Percentiles rank a stretch among this genome's conserved stretches.
These are phyloP conservation scores for Pseudonaja textilis DNA, from an alignment of 2,113 vertebrate species.

Conservation along the genomic window DNA sequence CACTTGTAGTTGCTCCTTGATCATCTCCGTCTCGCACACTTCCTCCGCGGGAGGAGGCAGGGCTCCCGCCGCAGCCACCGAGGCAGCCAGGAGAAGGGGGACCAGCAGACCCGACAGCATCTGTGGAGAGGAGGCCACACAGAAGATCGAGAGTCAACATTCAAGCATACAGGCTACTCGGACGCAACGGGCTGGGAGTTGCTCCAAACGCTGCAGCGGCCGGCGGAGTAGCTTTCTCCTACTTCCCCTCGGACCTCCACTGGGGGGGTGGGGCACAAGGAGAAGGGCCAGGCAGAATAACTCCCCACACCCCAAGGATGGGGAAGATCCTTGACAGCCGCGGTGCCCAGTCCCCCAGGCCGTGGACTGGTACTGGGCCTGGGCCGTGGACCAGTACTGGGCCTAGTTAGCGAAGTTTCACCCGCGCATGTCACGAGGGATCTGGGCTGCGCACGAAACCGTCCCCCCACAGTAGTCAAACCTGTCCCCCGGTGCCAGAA, in stretches of 20 bases:
- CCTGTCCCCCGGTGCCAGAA: too few relatives aligned
- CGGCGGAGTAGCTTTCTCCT: background rate
- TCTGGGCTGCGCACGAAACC: background rate
- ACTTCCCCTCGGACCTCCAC: background rate
- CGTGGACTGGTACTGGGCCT: too few relatives aligned
- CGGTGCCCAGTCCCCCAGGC: background rate
- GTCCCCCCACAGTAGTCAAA: rapidly evolving
- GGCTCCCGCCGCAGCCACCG: rapidly evolving
- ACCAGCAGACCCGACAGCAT: background rate
- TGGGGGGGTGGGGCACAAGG: background rate
- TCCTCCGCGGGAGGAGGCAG: rapidly evolving
- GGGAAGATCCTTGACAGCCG: background rate
- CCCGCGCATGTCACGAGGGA: background rate
- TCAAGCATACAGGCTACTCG: too few relatives aligned
- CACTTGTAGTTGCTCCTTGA: constrained; percentile 1
- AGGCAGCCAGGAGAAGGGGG: background rate
- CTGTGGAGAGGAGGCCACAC: too few relatives aligned
- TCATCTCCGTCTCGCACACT: background rate
- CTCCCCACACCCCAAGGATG: rapidly evolving
- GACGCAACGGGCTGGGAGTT: too few relatives aligned
- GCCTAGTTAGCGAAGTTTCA: background rate
- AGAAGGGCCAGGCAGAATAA: background rate
- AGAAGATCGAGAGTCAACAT: rapidly evolving
- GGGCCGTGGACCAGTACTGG: background rate
- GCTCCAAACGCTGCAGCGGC: too few relatives aligned